These are phyloP conservation scores for Synergus gifuensis DNA, from an alignment of 2,888 invertebrate genomes.

Conservation along the genomic window DNA sequence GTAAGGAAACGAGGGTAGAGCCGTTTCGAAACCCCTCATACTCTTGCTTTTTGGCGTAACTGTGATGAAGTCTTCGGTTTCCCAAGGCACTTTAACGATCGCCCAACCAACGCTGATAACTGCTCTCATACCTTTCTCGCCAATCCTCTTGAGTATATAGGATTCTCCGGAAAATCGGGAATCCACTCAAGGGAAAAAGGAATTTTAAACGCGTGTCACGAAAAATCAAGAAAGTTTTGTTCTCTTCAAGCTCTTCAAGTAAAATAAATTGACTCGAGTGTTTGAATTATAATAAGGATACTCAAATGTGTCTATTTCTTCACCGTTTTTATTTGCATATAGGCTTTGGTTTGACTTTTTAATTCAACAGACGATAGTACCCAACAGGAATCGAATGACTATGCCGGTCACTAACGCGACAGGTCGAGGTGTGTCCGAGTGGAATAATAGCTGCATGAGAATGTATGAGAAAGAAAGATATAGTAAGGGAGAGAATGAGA, in stretches of 20 bases:
- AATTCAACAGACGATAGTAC: constrained; percentile 54
- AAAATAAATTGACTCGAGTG: not conserved
- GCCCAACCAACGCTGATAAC: constrained; percentile 51
- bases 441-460: constrained; percentile 53
- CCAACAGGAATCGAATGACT: constrained; percentile 59
- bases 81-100: constrained; percentile 57
- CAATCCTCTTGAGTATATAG: constrained; percentile 45
- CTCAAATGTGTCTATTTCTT: constrained; percentile 40
- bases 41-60: constrained; percentile 51
- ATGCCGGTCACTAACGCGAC: constrained; percentile 69
- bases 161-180: constrained; percentile 36
- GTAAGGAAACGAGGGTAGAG: constrained; percentile 59
- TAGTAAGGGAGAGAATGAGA: constrained; percentile 55
- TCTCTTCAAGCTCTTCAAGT: not conserved
- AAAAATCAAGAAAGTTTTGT: not conserved
- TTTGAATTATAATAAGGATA: constrained; percentile 14
- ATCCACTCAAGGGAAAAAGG: constrained; percentile 15
- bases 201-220: constrained; percentile 16
- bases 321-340: constrained; percentile 40
- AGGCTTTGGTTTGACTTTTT: constrained; percentile 43
- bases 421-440: constrained; percentile 67
- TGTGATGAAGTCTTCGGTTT: constrained; percentile 53
- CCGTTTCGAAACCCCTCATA: constrained; percentile 46
- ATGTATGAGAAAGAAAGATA: constrained; percentile 57
- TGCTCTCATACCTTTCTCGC: constrained; percentile 49